These are phyloP conservation scores for Scaptodrosophila lebanonensis DNA, from an alignment of 1,140 invertebrate genomes.

Conservation along the genomic window DNA sequence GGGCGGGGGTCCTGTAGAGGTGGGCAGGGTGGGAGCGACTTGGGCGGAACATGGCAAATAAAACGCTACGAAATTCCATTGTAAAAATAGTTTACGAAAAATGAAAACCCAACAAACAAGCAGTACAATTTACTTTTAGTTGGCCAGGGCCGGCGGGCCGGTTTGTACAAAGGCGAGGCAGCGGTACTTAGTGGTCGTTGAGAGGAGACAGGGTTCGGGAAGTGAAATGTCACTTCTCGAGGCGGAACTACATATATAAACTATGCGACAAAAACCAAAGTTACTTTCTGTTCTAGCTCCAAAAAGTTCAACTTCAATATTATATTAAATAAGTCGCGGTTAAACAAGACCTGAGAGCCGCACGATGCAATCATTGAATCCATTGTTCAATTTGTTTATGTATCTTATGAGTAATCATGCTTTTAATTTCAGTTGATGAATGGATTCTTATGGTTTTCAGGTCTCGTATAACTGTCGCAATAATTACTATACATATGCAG, in stretches of 20 bases:
- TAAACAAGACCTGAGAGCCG: too few relatives aligned
- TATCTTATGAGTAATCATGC: too few relatives aligned
- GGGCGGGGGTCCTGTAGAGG: conserved; percentile 8
- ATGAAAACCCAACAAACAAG: conserved; percentile 25
- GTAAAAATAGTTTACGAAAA: conserved; percentile 26
- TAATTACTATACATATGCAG: conserved; percentile 31
- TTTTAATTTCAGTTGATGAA: too few relatives aligned
- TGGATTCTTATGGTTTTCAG: too few relatives aligned
- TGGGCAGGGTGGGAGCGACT: conserved; percentile 9
- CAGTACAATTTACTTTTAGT: conserved; percentile 67
- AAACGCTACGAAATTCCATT: conserved; percentile 54
- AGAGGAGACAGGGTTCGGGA: neutral
- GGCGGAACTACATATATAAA: conserved; percentile 14
- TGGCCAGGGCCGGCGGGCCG: conserved; percentile 10
- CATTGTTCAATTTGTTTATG: too few relatives aligned
- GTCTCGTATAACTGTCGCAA: neutral
- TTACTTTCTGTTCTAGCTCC: conserved; percentile 43
- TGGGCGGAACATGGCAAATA: conserved; percentile 49
- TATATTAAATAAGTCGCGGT: conserved; percentile 28
- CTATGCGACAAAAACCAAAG: conserved; percentile 28
- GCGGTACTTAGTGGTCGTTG: conserved; percentile 46
- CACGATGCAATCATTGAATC: too few relatives aligned
- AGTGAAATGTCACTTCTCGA: conserved; percentile 14
- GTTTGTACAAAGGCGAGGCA: conserved; percentile 46
- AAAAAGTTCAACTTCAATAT: conserved; percentile 49